phyloP scores from a whole-genome alignment of 2,888 invertebrate genomes.

The Lycocerus yunnanus region DNA sequence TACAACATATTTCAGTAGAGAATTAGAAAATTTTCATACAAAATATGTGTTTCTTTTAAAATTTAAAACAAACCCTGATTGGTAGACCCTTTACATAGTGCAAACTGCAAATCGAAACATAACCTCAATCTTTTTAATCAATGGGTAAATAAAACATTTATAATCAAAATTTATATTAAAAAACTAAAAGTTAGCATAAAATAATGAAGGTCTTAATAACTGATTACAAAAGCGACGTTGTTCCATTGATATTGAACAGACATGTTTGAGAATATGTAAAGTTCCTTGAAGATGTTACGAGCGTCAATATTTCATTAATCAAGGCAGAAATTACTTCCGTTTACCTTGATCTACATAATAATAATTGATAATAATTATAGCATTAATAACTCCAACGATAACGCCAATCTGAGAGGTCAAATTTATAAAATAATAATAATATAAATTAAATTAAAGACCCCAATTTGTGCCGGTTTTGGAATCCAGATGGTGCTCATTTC shows the following conservation, averaged over 20 bases:
- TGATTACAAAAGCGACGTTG: neutral
- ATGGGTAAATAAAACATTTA: neutral
- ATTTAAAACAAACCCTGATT: no score
- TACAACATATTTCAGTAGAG: no score
- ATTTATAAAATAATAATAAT: neutral
- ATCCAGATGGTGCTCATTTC: neutral
- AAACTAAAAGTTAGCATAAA: neutral
- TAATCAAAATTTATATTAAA: neutral
- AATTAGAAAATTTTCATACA: no score
- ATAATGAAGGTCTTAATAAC: neutral
- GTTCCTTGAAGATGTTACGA: neutral
- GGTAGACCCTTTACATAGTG: no score
- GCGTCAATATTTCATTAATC: neutral
- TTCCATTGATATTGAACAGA: neutral
- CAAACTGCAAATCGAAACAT: neutral
- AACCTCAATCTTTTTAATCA: neutral
- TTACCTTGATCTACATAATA: constrained; percentile 3
- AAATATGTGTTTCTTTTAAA: no score
- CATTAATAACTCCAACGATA: neutral
- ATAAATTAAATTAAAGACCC: neutral
- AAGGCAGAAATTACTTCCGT: neutral
- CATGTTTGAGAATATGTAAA: neutral
- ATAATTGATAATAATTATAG: neutral
- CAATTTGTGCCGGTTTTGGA: neutral
- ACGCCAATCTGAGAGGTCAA: neutral